Evolutionary conservation across 2,797 vertebrate species (phyloP), one percentile per base, ranked within the genome.

Genomic region (Phylloscopus collybita): DNA sequence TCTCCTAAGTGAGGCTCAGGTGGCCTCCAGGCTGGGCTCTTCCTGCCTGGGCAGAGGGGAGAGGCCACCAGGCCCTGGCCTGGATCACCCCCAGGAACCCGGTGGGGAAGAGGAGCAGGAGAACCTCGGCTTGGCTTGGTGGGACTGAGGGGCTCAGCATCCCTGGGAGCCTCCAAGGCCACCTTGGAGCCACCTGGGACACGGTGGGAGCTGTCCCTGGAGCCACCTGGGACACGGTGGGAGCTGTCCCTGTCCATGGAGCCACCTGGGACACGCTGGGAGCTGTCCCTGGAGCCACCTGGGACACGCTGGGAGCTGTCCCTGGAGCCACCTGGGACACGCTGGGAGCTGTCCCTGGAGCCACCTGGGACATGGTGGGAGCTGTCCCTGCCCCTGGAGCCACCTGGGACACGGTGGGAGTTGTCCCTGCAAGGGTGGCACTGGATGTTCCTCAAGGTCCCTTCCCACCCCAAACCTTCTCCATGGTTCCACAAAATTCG

Each of bases 401-500:
- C 34, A 34, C 34, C 34, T 34, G 34, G 34, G 34, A 34, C 34
- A 34, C 34, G 34, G 34, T 34, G 34, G 34, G 0, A 76, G 16
- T 53, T 51, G 27, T 51, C n/a, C 53, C 45, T 59, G 40, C 25
- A 26, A 4, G 25, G 50, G 50, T 27, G 50, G 26, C 16, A 27
- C 50, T 8, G 29, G 74, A 13, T 22, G 57, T 1, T 3, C 3
- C 23, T 27, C 3, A 5, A 36, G 0, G 3, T 34, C 66, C 66
- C 42, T 9, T 42, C 50, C 26, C 4, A 18, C 38, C 38, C 34
- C 83, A 70, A 62, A 8, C 23, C 57, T 7, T 7, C 6, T 8
- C 65, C 30, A 2, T 0, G 4, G 32, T 5, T 8, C 61, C 16
- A 6, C 1, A 2, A 20, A 11, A 29, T 7, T 9, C 40, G 0